A percentile compares a stretch with the other conserved stretches of the same genome.
Evolutionary conservation across 2,113 vertebrate species (phyloP).

Genomic region (Thunnus maccoyii): DNA sequence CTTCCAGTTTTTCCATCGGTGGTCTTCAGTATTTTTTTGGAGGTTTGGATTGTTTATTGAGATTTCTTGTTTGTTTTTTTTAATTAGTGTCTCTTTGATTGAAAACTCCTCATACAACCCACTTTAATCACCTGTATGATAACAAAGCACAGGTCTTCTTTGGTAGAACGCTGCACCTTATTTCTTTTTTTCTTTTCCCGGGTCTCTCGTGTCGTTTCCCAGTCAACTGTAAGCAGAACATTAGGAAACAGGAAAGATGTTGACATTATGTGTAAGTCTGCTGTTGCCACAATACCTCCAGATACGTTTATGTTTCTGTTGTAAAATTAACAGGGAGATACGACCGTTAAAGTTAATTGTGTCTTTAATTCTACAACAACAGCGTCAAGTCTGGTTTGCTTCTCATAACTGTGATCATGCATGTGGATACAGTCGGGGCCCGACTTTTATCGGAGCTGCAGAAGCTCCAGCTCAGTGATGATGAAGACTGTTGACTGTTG

Average conservation of each 20-base stretch:
- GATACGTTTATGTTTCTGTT: constrained; percentile 20
- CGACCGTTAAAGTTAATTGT: constrained; percentile 19
- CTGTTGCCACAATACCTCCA: neutral
- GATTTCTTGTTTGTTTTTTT: neutral
- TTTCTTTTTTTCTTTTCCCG: too few species aligned
- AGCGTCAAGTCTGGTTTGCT: constrained; percentile 6
- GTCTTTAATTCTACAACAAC: constrained; percentile 25
- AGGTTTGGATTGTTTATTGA: too few species aligned
- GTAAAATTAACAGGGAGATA: constrained; percentile 30
- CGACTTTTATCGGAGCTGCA: neutral
- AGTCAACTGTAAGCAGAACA: neutral
- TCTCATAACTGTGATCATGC: constrained; percentile 9
- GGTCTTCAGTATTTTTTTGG: too few species aligned
- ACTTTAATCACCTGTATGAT: neutral
- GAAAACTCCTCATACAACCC: neutral
- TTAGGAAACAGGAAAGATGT: neutral
- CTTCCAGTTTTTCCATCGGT: too few species aligned
- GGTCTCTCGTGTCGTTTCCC: neutral
- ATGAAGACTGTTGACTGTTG: neutral
- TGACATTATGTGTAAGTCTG: constrained; percentile 10
- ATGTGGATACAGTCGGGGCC: neutral
- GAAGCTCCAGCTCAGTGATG: neutral
- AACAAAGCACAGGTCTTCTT: neutral
- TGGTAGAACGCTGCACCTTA: too few species aligned
- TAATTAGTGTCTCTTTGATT: neutral